Conservation (phyloP, 2,113 vertebrate genomes). For the Chrysemys picta region DNA sequence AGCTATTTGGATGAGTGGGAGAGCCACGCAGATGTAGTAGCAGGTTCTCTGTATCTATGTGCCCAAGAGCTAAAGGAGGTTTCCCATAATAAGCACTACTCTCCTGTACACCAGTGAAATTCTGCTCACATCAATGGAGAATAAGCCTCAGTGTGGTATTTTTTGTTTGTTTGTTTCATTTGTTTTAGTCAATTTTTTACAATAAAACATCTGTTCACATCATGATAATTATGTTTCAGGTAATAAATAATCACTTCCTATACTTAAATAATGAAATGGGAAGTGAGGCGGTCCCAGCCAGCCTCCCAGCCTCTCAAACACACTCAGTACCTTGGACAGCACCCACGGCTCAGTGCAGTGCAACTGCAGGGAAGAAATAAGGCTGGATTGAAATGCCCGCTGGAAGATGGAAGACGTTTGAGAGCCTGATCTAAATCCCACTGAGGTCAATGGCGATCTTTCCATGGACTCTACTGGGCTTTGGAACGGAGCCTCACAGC, state of each 20-base stretch:
- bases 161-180: background rate
- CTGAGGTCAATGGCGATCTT: background rate
- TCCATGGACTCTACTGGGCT: background rate
- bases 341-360: background rate
- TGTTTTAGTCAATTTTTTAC: background rate
- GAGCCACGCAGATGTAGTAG: background rate
- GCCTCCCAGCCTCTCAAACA: background rate
- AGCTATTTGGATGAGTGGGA: background rate
- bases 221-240: background rate
- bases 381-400: background rate
- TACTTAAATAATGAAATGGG: background rate
- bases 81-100: background rate
- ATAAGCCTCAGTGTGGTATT: background rate
- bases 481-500: background rate
- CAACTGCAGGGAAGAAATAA: background rate
- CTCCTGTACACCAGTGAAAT: background rate
- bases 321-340: background rate
- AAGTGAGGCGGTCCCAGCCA: background rate
- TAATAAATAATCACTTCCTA: background rate
- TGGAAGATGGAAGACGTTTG: background rate
- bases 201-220: background rate
- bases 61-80: background rate
- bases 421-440: background rate
- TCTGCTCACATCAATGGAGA: background rate
- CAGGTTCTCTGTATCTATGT: background rate